Base-by-base conservation (phyloP, 2,113 vertebrate species). In the Thamnaconus septentrionalis region DNA sequence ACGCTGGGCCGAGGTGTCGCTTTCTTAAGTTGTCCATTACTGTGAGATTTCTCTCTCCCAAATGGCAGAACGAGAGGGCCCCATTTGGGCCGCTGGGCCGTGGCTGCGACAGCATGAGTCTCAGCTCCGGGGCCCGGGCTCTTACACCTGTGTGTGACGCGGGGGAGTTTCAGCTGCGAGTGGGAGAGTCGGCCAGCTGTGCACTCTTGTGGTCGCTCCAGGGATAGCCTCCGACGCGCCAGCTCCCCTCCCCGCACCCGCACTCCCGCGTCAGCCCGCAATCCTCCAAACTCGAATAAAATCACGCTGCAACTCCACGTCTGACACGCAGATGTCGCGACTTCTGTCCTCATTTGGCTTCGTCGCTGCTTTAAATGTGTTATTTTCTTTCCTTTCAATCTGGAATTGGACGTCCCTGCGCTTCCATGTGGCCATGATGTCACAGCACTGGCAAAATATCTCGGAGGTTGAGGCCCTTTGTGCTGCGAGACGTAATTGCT, bases 81-180 rank as follows among this genome's bases (percentile, higher is more conserved):
- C 90, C 89, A 88, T 91, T 91, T 92, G 87, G 83, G 76, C 65
- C 56, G 59, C 64, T 52, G 46, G 70, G 60, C 66, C 58, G 64
- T 51, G 61, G 71, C 72, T 66, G 76, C 73, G 85, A 80, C 68
- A 63, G 65, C 61, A 69, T 84, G 82, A 79, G 76, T 88, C 64
- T 73, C 18, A 31, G 83, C 57, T 73, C 65, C 73, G 40, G 76
- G 72, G 63, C 63, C 40, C 57, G 65, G 74, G 69, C 73, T 80
- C 85, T 89, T 89, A 89, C 88, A 90, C 85, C 87, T 88, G 84
- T 83, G 85, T 87, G 83, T 87, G 80, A 90, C 79, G 80, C 66
- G 55, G 62, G 58, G 68, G 78, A 77, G 61, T 46, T 8, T 71
- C 56, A 54, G 72, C 61, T 66, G 52, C 54, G 82, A 78, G 67